Base-by-base conservation (phyloP, 2,888 invertebrate genomes). In the Galerucella calmariensis region DNA sequence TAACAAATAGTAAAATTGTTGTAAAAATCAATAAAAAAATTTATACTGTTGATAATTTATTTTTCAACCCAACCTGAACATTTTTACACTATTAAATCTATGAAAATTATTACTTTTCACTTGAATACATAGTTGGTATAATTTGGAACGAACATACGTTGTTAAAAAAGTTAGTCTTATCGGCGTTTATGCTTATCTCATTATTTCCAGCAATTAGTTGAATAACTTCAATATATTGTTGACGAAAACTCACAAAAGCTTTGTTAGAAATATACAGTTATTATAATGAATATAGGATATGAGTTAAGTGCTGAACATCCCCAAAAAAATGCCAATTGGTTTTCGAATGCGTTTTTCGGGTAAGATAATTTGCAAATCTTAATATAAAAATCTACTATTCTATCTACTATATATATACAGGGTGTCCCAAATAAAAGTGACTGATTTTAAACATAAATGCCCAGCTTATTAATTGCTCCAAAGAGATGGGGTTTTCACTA, bases 311-410 rank as follows among this genome's bases (percentile, higher is more conserved):
- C 72, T 24, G 74, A 76, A 11, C 80, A 80, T 73, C 82, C 82
- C 5, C 75, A 73, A 67, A 75, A 79, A 73, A 70, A 70, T 16
- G 80, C 82, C 0, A 81, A 79, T 72, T 11, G 77, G 14, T 62
- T 81, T 10, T 82, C 82, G 11, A 80, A 92, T 72, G 84, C 93
- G 41, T 81, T 79, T 72, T 84, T 83, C 58, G 66, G 75, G 84
- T 84, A 79, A 80, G 83, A 81, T 61, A 6, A 14, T n/a, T 51
- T 16, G 10, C 6, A 51, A 51, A 51, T 14, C 46, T 67, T 72
- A 67, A 56, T 35, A 5, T 35, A 35, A 35, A 35, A 35, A 35
- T 27, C 27, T 4, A 27, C 3, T 4, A 4, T 27, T 27, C 27
- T 4, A 4, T 20, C 20, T 27, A 27, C 27, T 27, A 27, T 27